phyloP scores from a whole-genome alignment of 2,113 vertebrate species.

The Bufo gargarizans region DNA sequence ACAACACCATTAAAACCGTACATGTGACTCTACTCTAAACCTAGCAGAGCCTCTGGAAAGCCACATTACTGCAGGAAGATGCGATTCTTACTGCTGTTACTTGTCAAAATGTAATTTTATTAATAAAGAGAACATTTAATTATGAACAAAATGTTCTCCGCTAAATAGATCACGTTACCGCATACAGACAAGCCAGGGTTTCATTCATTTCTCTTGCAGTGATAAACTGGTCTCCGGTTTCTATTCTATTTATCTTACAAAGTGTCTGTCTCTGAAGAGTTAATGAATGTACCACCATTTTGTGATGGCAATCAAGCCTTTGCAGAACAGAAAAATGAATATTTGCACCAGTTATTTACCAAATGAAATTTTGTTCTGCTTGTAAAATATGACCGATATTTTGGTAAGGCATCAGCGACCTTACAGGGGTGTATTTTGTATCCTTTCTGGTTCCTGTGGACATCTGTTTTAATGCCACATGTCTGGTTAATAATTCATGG shows the following conservation, averaged over 20 bases:
- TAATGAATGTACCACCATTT: slow-evolving; percentile 21
- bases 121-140: background rate
- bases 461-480: background rate
- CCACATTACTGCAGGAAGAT: background rate
- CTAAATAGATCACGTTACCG: background rate
- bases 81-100: background rate
- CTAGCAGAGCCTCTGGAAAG: background rate
- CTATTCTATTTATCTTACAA: background rate
- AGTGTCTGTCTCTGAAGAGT: background rate
- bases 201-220: background rate
- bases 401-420: background rate
- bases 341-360: too few relatives aligned
- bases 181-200: background rate
- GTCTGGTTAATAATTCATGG: slow-evolving; percentile 37
- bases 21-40: background rate
- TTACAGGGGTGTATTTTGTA: background rate
- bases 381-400: background rate
- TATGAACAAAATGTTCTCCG: background rate
- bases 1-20: too few relatives aligned
- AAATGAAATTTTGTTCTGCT: too few relatives aligned
- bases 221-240: background rate
- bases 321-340: background rate
- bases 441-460: background rate
- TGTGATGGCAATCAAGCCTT: slow-evolving; percentile 52
- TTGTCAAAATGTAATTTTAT: background rate